These are phyloP conservation scores for Meliscaeva auricollis DNA, from an alignment of 2,888 invertebrate genomes.

Conservation along the genomic window DNA sequence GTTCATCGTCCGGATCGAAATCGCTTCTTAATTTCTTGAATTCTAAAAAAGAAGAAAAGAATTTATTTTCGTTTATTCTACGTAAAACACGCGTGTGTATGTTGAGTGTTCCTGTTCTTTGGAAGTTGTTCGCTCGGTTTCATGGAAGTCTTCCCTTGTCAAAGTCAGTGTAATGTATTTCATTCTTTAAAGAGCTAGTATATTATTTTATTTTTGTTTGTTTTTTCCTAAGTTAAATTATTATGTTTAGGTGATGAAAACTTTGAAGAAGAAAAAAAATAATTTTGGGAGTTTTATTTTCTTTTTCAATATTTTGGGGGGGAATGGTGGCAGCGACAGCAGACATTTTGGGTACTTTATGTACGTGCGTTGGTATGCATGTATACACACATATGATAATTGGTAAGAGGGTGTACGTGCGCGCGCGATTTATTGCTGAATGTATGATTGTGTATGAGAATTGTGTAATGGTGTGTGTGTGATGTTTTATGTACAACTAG, in stretches of 20 bases:
- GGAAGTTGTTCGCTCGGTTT: conserved; percentile 62
- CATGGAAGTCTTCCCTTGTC: conserved; percentile 74
- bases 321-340: conserved; percentile 59
- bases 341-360: conserved; percentile 74
- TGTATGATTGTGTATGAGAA: conserved; percentile 20
- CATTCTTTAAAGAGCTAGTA: conserved; percentile 17
- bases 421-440: conserved; percentile 73
- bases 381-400: conserved; percentile 20
- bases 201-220: not conserved
- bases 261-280: not conserved
- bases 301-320: conserved; percentile 40
- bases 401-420: conserved; percentile 59
- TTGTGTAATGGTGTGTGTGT: conserved; percentile 18
- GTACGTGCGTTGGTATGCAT: conserved; percentile 27
- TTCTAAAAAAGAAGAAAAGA: conserved; percentile 7
- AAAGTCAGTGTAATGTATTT: conserved; percentile 72
- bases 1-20: conserved; percentile 19
- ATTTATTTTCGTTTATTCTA: conserved; percentile 32
- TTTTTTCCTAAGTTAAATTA: conserved; percentile 3
- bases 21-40: conserved; percentile 41
- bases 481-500: conserved; percentile 25
- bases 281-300: conserved; percentile 5
- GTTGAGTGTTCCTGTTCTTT: conserved; percentile 48
- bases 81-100: conserved; percentile 44
- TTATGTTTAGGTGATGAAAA: conserved; percentile 55